Evolutionary conservation across 2,888 invertebrate genomes (phyloP).

Genomic region (Anorthoa munda): DNA sequence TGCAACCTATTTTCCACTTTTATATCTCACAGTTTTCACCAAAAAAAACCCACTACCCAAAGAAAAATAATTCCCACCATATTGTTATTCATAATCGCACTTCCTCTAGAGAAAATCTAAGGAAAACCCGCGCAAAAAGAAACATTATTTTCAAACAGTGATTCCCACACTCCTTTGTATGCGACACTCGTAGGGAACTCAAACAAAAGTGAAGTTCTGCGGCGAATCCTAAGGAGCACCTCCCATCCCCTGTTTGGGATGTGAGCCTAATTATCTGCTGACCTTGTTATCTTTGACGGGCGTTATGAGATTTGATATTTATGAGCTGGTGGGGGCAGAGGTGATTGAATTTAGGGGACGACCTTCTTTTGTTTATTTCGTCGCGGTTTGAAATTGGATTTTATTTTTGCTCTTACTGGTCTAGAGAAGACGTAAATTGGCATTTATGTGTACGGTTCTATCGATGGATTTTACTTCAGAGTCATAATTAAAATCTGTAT

Average conservation of each 20-base stretch:
- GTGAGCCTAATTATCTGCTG: conserved; percentile 55
- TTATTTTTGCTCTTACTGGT: neutral
- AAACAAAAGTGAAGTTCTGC: conserved; percentile 63
- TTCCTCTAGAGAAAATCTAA: conserved; percentile 28
- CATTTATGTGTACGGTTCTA: no score
- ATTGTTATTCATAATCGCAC: conserved; percentile 52
- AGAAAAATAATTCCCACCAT: conserved; percentile 35
- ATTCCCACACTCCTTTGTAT: conserved; percentile 65
- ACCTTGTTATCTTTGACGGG: conserved; percentile 48
- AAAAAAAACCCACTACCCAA: neutral
- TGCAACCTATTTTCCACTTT: no score
- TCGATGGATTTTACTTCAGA: no score
- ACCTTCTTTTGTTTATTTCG: conserved; percentile 24
- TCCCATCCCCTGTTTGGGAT: conserved; percentile 23
- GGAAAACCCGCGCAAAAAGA: conserved; percentile 35
- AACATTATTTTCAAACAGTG: conserved; percentile 59
- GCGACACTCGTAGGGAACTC: conserved; percentile 58
- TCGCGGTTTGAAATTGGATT: neutral
- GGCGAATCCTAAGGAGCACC: conserved; percentile 55
- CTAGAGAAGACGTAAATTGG: no score
- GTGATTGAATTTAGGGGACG: conserved; percentile 37
- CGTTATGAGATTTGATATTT: conserved; percentile 54
- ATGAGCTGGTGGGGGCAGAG: conserved; percentile 16
- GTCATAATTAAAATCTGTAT: no score
- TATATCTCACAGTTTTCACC: neutral